Percentiles rank a stretch among this genome's conserved stretches.
Conservation (phyloP, 2,888 invertebrate genomes). For the Stictocephala bisonia region DNA sequence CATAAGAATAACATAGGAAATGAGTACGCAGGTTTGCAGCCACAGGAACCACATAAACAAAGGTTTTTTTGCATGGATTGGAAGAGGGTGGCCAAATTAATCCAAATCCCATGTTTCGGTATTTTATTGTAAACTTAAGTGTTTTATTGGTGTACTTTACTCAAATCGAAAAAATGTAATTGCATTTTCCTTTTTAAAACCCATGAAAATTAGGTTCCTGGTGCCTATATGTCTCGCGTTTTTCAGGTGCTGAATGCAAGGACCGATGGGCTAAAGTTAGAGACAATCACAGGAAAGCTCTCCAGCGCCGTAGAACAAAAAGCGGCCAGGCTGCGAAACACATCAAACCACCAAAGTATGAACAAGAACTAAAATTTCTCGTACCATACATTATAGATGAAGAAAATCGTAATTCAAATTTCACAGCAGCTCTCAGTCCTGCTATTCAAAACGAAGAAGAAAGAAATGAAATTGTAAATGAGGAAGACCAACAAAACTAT, state of each 20-base stretch:
- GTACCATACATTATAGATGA: slow-evolving; percentile 3
- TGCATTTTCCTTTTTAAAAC: too few species aligned
- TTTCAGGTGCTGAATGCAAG: slow-evolving; percentile 24
- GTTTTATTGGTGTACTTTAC: too few species aligned
- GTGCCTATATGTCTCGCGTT: not conserved
- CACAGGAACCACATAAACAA: too few species aligned
- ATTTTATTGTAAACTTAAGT: too few species aligned
- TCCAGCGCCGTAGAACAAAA: slow-evolving; percentile 23
- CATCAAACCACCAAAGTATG: slow-evolving; percentile 21
- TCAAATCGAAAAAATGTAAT: too few species aligned
- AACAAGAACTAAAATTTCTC: slow-evolving; percentile 21
- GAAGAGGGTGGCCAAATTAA: too few species aligned
- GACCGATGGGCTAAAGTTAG: slow-evolving; percentile 18
- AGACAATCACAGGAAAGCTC: slow-evolving; percentile 26
- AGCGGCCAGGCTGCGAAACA: not conserved
- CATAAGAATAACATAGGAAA: too few species aligned
- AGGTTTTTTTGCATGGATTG: too few species aligned
- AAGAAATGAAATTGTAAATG: not conserved
- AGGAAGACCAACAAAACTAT: not conserved
- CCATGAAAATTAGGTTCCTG: too few species aligned
- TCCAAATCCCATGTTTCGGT: too few species aligned
- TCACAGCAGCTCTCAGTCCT: not conserved
- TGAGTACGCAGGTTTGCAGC: too few species aligned
- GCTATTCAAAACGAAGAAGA: slow-evolving; percentile 14
- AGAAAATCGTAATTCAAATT: slow-evolving; percentile 6